Percentiles rank a stretch among this genome's conserved stretches.
Conservation (phyloP, 1,140 invertebrate species). For the Tenebrio molitor region DNA sequence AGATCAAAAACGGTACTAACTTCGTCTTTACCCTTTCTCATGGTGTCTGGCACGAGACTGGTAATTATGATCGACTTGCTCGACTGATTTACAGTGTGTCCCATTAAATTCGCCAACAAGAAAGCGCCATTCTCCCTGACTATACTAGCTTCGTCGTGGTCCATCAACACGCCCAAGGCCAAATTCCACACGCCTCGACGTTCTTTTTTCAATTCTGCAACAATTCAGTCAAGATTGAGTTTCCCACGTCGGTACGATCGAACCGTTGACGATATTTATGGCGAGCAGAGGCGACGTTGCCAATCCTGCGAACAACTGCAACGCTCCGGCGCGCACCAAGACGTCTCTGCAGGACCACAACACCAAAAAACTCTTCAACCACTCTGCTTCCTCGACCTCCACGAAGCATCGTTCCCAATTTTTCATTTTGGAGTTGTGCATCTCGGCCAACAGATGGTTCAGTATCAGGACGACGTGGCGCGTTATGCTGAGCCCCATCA, state of each 20-base stretch:
- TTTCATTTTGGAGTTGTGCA: slow-evolving; percentile 68
- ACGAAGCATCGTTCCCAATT: slow-evolving; percentile 64
- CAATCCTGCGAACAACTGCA: slow-evolving; percentile 69
- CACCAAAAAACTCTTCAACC: slow-evolving; percentile 66
- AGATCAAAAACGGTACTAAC: slow-evolving; percentile 26
- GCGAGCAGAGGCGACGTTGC: slow-evolving; percentile 64
- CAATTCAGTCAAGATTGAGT: too few relatives aligned
- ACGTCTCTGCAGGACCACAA: slow-evolving; percentile 70
- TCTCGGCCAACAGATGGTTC: slow-evolving; percentile 70
- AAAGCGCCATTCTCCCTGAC: slow-evolving; percentile 66
- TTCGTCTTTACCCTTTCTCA: slow-evolving; percentile 22
- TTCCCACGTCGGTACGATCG: too few relatives aligned
- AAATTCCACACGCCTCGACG: slow-evolving; percentile 58
- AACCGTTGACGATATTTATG: slow-evolving; percentile 65
- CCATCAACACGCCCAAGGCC: slow-evolving; percentile 61
- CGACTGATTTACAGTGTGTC: slow-evolving; percentile 48
- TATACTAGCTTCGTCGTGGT: slow-evolving; percentile 65
- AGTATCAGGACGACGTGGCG: slow-evolving; percentile 69
- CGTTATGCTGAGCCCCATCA: slow-evolving; percentile 72
- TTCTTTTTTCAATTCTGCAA: slow-evolving; percentile 54
- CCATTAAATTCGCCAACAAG: slow-evolving; percentile 64
- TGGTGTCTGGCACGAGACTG: slow-evolving; percentile 12
- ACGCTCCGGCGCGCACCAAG: slow-evolving; percentile 68
- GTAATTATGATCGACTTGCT: not conserved
- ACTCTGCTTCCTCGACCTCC: slow-evolving; percentile 65